These are phyloP conservation scores for Salvelinus namaycush DNA, from an alignment of 2,113 vertebrate genomes.

Conservation along the genomic window DNA sequence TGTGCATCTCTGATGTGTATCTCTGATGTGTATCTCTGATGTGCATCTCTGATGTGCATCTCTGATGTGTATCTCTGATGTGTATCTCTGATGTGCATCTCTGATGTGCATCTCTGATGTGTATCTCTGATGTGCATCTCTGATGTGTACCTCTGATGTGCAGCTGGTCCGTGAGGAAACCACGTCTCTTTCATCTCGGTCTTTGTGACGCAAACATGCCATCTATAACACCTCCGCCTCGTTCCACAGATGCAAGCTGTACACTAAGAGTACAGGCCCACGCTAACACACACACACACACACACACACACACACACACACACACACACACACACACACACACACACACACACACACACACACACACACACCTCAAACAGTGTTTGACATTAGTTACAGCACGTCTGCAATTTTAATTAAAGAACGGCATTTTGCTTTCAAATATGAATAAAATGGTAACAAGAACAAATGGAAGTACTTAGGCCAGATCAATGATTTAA, in stretches of 20 bases:
- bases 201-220: conserved; percentile 6
- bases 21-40: background rate
- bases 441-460: conserved; percentile 42
- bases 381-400: conserved; percentile 16
- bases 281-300: background rate
- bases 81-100: too few relatives aligned
- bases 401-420: conserved; percentile 43
- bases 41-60: background rate
- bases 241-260: conserved; percentile 12
- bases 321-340: conserved; percentile 5
- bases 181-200: conserved; percentile 13
- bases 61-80: background rate
- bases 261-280: background rate
- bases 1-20: too few relatives aligned
- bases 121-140: too few relatives aligned
- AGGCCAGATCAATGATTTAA: conserved; percentile 10
- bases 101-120: background rate
- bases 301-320: background rate
- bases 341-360: background rate
- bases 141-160: background rate
- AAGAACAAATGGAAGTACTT: conserved; percentile 35
- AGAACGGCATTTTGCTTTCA: conserved; percentile 54
- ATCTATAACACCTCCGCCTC: conserved; percentile 3
- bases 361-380: conserved; percentile 6
- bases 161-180: background rate